These are phyloP conservation scores for Acanthacorydalis orientalis DNA, from an alignment of 2,888 invertebrate genomes.

Conservation along the genomic window DNA sequence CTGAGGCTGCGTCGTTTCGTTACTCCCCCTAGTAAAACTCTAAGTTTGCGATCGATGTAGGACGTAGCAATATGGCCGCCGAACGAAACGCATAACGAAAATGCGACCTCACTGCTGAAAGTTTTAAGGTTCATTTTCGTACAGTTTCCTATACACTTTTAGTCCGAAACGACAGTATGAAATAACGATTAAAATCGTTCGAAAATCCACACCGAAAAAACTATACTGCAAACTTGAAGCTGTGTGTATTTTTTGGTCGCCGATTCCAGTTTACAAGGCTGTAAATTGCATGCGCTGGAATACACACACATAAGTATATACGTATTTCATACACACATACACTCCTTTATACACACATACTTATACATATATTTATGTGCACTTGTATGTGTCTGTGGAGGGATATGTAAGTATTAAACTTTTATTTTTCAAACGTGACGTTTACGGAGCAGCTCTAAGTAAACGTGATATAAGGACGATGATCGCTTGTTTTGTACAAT, in stretches of 20 bases:
- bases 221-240: neutral
- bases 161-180: too few relatives aligned
- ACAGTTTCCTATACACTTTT: neutral
- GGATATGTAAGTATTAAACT: neutral
- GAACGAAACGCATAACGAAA: neutral
- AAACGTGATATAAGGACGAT: too few relatives aligned
- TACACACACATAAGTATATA: neutral
- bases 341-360: neutral
- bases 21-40: neutral
- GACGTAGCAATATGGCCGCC: slow-evolving; percentile 1
- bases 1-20: slow-evolving; percentile 2
- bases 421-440: too few relatives aligned
- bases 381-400: neutral
- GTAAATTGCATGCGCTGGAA: slow-evolving; percentile 2
- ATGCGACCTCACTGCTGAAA: neutral
- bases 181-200: too few relatives aligned
- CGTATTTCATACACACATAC: neutral
- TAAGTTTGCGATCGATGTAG: slow-evolving; percentile 5
- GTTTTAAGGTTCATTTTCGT: neutral
- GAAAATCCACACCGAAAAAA: neutral
- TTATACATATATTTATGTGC: neutral
- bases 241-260: neutral
- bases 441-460: too few relatives aligned
- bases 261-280: slow-evolving; percentile 1
- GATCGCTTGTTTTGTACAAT: too few relatives aligned